These are phyloP conservation scores for Dipodomys spectabilis DNA, from an alignment of 2,113 vertebrate species.

Conservation along the genomic window DNA sequence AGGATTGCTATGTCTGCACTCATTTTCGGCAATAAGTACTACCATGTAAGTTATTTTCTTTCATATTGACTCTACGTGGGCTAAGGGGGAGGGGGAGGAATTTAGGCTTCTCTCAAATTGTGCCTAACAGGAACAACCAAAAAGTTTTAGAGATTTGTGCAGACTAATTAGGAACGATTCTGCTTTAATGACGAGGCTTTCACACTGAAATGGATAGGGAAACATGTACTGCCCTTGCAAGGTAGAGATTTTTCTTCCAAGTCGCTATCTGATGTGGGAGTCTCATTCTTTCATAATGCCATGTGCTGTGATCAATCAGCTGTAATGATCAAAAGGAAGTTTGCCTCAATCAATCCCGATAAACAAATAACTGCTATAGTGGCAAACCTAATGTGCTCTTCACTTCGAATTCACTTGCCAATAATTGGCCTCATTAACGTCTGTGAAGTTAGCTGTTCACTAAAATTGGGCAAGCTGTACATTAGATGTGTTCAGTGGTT, in stretches of 20 bases:
- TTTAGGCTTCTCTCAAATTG: conserved; percentile 72
- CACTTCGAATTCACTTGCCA: conserved; percentile 80
- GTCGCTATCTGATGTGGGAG: conserved; percentile 62
- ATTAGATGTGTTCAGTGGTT: conserved; percentile 70
- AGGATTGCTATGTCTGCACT: conserved; percentile 42
- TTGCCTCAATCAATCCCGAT: conserved; percentile 78
- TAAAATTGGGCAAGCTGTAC: conserved; percentile 64
- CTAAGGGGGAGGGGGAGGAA: conserved; percentile 35
- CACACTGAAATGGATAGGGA: conserved; percentile 68
- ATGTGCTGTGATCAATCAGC: conserved; percentile 75
- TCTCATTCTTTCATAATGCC: conserved; percentile 72
- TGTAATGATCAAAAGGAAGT: conserved; percentile 79
- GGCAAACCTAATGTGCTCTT: conserved; percentile 76
- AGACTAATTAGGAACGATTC: conserved; percentile 79
- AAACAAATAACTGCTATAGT: conserved; percentile 76
- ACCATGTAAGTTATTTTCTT: conserved; percentile 66
- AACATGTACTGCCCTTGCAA: conserved; percentile 72
- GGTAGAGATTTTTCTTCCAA: conserved; percentile 75
- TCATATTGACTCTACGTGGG: conserved; percentile 63
- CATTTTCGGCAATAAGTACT: conserved; percentile 67
- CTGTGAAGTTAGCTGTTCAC: conserved; percentile 77
- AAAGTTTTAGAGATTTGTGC: conserved; percentile 75
- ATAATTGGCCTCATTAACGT: conserved; percentile 79
- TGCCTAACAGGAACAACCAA: conserved; percentile 65
- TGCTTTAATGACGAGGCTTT: conserved; percentile 75